Evolutionary conservation across 2,888 invertebrate species (phyloP), one percentile per base, ranked within the genome.

Genomic region (Tortrix viridana): DNA sequence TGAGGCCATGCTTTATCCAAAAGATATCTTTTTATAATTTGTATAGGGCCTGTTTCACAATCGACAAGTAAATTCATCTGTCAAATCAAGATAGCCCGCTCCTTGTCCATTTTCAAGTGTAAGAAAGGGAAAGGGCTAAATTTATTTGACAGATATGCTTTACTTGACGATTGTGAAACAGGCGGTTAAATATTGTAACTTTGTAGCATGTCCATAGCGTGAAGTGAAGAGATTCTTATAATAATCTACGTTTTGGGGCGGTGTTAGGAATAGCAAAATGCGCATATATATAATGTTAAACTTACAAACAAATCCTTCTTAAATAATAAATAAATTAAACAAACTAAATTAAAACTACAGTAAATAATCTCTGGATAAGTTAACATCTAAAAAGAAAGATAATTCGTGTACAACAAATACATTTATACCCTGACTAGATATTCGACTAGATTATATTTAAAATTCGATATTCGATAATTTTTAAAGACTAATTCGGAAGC

Each of bases 381-480:
- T 53, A 62, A 61, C 56, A 44, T 63, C 49, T 53, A 22, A 46
- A 62, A 52, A 44, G 50, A 48, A 63, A 20, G 26, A 44, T 16
- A 47, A 61, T 49, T 57, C 50, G 61, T 61, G 55, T 56, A 65
- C 53, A 65, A 59, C 53, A 65, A 57, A 57, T 56, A 63, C 44
- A 60, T 60, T 62, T 54, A 67, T 70, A 73, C 73, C 73, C 72
- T 72, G 72, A 72, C 70, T 70, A 71, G 67, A 69, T 66, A 61
- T 76, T 75, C 72, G 80, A 80, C 78, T 77, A 80, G 75, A 74
- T 72, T 65, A 44, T 69, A 71, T 73, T 71, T 71, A 68, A 53
- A 65, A 60, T 69, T 65, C 62, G 66, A 55, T 55, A 58, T 47
- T 52, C 49, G 7, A 64, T 59, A 60, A 47, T 50, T 65, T 67